A percentile compares a stretch with the other conserved stretches of the same genome.
These are phyloP conservation scores for Ectemnius lituratus DNA, from an alignment of 2,888 invertebrate genomes.

Conservation along the genomic window DNA sequence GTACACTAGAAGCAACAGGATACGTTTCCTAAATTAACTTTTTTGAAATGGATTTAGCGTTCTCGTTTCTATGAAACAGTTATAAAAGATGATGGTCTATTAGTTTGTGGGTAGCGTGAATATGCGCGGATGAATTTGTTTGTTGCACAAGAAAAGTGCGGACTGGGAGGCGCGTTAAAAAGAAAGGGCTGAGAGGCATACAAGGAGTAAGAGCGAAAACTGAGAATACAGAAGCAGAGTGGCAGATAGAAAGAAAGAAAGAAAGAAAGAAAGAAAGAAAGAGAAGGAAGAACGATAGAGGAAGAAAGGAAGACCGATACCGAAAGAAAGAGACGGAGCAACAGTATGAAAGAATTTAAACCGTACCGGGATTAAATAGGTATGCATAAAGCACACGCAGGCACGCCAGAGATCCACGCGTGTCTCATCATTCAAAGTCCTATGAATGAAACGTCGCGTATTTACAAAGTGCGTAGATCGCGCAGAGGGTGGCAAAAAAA, in stretches of 20 bases:
- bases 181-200: too few species aligned
- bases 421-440: background rate
- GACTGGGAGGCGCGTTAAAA: too few species aligned
- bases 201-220: too few species aligned
- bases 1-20: background rate
- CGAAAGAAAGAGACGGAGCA: background rate
- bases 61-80: constrained; percentile 59
- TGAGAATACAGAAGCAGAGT: too few species aligned
- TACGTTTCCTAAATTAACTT: constrained; percentile 51
- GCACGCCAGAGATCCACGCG: background rate
- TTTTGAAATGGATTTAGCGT: constrained; percentile 59
- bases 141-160: too few species aligned
- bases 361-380: background rate
- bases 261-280: background rate
- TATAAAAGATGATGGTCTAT: constrained; percentile 45
- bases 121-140: too few species aligned
- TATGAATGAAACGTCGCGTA: too few species aligned
- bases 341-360: background rate
- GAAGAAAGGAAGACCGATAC: background rate
- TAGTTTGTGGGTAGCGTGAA: constrained; percentile 37
- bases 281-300: background rate
- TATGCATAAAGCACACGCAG: background rate
- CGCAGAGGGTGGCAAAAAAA: background rate
- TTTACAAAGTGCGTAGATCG: background rate
- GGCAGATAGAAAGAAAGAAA: too few species aligned